A percentile compares a stretch with the other conserved stretches of the same genome.
Evolutionary conservation across 1,140 invertebrate genomes (phyloP).

Genomic region (Andricus grossulariae): DNA sequence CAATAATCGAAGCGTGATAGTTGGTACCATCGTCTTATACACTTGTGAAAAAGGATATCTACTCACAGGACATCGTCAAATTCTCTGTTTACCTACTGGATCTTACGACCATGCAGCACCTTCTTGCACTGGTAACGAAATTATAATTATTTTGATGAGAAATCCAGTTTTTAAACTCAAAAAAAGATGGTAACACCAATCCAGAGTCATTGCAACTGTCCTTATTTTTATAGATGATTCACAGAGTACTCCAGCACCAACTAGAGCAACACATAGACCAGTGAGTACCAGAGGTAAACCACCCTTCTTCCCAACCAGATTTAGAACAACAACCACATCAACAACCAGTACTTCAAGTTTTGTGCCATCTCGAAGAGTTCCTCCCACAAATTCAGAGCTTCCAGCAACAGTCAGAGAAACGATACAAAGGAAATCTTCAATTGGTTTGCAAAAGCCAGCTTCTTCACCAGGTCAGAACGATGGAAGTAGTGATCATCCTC

Average conservation of each 20-base stretch:
- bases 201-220: not conserved
- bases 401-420: conserved; percentile 70
- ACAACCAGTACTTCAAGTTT: conserved; percentile 37
- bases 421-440: conserved; percentile 60
- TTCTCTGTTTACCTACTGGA: conserved; percentile 85
- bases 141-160: conserved; percentile 16
- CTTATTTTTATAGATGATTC: conserved; percentile 31
- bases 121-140: conserved; percentile 80
- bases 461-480: conserved; percentile 46
- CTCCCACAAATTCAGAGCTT: conserved; percentile 52
- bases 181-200: too few relatives aligned
- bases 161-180: not conserved
- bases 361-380: conserved; percentile 40
- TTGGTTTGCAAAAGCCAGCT: conserved; percentile 61
- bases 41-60: conserved; percentile 83
- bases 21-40: conserved; percentile 86
- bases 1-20: conserved; percentile 78
- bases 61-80: conserved; percentile 81
- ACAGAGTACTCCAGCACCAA: conserved; percentile 39
- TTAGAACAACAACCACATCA: conserved; percentile 44
- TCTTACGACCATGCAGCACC: conserved; percentile 87
- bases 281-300: conserved; percentile 58
- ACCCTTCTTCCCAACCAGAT: conserved; percentile 66
- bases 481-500: conserved; percentile 70
- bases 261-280: conserved; percentile 58